Evolutionary conservation across 2,113 vertebrate species (phyloP).

Genomic region (Bagarius yarrelli): DNA sequence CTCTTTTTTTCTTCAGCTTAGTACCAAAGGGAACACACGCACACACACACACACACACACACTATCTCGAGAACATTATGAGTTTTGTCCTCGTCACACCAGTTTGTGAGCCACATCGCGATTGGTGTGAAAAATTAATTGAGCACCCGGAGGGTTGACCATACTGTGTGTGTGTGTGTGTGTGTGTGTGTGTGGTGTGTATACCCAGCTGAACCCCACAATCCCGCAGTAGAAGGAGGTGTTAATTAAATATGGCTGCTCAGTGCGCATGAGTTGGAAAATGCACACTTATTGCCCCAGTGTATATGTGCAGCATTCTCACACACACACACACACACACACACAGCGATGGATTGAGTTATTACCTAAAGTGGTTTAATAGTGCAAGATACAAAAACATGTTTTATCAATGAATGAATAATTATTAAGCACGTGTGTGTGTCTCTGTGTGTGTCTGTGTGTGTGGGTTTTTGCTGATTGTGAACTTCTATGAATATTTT

Average conservation of each 20-base stretch:
- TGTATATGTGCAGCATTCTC: neutral
- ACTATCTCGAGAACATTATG: neutral
- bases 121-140: slow-evolving; percentile 35
- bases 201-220: slow-evolving; percentile 1
- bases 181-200: neutral
- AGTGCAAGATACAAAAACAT: slow-evolving; percentile 69
- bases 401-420: slow-evolving; percentile 63
- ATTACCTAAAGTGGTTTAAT: slow-evolving; percentile 72
- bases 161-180: neutral
- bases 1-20: neutral
- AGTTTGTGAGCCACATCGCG: neutral
- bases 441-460: neutral
- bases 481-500: slow-evolving; percentile 74
- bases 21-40: neutral
- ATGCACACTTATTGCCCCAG: slow-evolving; percentile 5
- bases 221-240: slow-evolving; percentile 19
- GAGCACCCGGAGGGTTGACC: slow-evolving; percentile 9
- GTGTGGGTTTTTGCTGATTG: slow-evolving; percentile 70
- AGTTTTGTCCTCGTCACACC: slow-evolving; percentile 7
- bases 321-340: slow-evolving; percentile 34
- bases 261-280: neutral
- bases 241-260: slow-evolving; percentile 24
- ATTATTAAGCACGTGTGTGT: slow-evolving; percentile 17
- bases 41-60: slow-evolving; percentile 3
- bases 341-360: slow-evolving; percentile 72